Conservation (phyloP, 2,113 vertebrate genomes). For the Lasiurus borealis region DNA sequence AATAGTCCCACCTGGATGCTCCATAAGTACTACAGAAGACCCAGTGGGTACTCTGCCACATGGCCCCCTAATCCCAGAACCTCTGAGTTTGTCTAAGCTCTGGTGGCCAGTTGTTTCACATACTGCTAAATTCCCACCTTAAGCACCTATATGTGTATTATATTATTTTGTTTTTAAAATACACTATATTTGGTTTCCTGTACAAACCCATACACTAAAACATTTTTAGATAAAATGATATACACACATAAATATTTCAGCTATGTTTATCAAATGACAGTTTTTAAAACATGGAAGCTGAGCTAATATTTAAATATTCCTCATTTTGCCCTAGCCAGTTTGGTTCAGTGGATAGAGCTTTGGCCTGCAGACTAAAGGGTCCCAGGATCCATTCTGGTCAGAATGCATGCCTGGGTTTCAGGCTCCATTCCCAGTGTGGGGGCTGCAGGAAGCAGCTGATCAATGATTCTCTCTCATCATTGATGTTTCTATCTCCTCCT, state of each 20-base stretch:
- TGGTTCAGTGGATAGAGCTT: too few species aligned
- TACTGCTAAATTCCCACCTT: too few species aligned
- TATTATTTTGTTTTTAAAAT: too few species aligned
- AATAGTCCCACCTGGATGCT: not conserved
- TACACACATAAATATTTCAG: not conserved
- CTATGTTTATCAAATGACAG: not conserved
- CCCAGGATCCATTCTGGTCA: too few species aligned
- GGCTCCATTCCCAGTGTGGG: too few species aligned
- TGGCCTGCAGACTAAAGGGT: too few species aligned
- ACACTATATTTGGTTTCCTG: not conserved
- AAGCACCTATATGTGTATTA: not conserved
- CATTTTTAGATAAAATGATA: not conserved
- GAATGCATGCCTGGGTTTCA: too few species aligned
- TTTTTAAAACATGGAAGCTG: not conserved
- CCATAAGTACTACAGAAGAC: not conserved
- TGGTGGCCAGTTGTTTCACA: not conserved
- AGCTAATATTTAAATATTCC: conserved; percentile 13
- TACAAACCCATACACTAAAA: not conserved
- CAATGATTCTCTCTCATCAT: too few species aligned
- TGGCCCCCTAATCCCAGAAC: not conserved
- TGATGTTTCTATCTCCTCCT: too few species aligned
- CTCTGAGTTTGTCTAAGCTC: not conserved
- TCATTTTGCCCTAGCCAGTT: not conserved
- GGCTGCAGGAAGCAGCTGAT: too few species aligned
- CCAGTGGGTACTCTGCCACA: too few species aligned